Conservation (phyloP, 2,888 invertebrate species). For the Cephus pulcher region DNA sequence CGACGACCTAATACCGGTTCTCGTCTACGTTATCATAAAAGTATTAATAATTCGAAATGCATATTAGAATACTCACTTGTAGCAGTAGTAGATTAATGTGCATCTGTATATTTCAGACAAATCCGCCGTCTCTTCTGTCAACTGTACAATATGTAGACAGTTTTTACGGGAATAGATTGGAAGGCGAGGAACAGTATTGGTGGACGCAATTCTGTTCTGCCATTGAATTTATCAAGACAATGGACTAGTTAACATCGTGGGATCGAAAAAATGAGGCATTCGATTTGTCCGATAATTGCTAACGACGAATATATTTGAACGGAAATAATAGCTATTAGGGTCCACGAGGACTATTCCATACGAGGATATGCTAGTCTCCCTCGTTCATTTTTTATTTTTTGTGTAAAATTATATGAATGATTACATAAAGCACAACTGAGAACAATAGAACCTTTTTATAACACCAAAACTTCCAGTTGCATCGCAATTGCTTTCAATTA, state of each 20-base stretch:
- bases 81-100: not conserved
- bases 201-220: slow-evolving; percentile 99
- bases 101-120: slow-evolving; percentile 74
- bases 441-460: not conserved
- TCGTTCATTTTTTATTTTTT: not conserved
- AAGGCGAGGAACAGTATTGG: slow-evolving; percentile 95
- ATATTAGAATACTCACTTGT: not conserved
- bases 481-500: not conserved
- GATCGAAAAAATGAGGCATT: not conserved
- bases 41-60: slow-evolving; percentile 64
- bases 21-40: slow-evolving; percentile 96
- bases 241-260: slow-evolving; percentile 75
- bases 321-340: not conserved
- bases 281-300: not conserved
- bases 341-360: not conserved
- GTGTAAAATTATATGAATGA: not conserved
- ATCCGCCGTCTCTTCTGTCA: slow-evolving; percentile 93
- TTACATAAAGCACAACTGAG: not conserved
- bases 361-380: not conserved
- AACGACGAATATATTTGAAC: not conserved
- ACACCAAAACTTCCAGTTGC: not conserved
- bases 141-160: slow-evolving; percentile 96
- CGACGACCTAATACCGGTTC: slow-evolving; percentile 96
- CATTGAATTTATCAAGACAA: slow-evolving; percentile 97
- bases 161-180: slow-evolving; percentile 84